Base-by-base conservation (phyloP, 2,797 vertebrate genomes). In the Paratrypauchen microcephalus region DNA sequence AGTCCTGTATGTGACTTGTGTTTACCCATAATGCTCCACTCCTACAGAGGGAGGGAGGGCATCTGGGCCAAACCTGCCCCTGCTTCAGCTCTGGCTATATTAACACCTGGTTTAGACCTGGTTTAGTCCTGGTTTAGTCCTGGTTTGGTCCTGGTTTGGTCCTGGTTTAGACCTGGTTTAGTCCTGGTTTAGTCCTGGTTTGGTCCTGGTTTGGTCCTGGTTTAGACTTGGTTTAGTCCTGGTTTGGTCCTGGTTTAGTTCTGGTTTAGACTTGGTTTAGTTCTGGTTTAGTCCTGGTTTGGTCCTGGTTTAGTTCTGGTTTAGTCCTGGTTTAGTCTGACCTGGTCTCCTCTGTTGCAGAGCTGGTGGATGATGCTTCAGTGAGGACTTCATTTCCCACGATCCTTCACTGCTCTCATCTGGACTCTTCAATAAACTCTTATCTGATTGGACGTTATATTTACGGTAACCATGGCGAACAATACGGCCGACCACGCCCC, bases 401-500 rank as follows among this genome's bases (percentile, higher is more conserved):
- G 41, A 73, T 76, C 50, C 71, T 45, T 62, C 74, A 41, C 62
- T 56, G 70, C 74, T 65, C 6, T 7, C 45, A 11, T 26, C 36
- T 2, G 47, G 26, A 78, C 77, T 39, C 73, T 24, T 70, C 65
- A 30, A 71, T 13, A 2, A 55, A 24, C 48, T 69, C 13, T 47
- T 47, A 63, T 26, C 70, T 28, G 69, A 77, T 57, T 67, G 56
- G 79, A 68, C 66, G 76, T n/a, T 60, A 62, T 65, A 80, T 66
- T 70, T n/a, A 5, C 69, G 80, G 71, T 62, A 23, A 70, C 80
- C 84, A 96, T 97, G 96, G 95, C 95, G 5, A 97, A 96, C 90
- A 97, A 95, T 90, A 93, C 94, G 47, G 92, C 91, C 0, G 96
- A 97, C 70, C 96, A 97, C 85, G 95, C 95, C 81, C 92, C 94